Evolutionary conservation across 2,888 invertebrate genomes (phyloP).

Genomic region (Platerodrilus igneus): DNA sequence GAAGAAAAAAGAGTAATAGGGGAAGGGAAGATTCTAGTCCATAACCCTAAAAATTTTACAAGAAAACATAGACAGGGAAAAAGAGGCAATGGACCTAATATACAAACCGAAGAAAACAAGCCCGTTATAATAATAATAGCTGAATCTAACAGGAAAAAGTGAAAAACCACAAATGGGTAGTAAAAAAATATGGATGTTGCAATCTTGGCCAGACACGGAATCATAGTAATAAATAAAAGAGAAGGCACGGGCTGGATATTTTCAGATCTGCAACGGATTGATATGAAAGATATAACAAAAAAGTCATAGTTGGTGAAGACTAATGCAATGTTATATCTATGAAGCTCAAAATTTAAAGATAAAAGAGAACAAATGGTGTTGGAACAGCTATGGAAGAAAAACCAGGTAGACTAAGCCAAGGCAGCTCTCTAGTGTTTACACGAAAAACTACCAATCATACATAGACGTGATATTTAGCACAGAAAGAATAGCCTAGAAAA

Average conservation of each 20-base stretch:
- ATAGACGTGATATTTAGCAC: not conserved
- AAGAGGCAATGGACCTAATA: not conserved
- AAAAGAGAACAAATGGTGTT: not conserved
- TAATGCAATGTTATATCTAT: too few species aligned
- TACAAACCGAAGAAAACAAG: not conserved
- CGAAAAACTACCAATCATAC: not conserved
- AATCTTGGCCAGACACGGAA: too few species aligned
- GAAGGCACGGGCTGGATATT: not conserved
- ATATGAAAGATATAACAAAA: not conserved
- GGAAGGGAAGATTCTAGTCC: not conserved
- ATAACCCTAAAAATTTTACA: not conserved
- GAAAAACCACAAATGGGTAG: not conserved
- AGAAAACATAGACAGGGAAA: not conserved
- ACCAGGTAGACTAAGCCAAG: not conserved
- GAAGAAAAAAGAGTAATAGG: not conserved
- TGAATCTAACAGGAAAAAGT: not conserved
- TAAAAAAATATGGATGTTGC: too few species aligned
- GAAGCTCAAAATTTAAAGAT: not conserved
- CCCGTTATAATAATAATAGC: not conserved
- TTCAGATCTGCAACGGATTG: too few species aligned
- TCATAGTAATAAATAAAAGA: too few species aligned
- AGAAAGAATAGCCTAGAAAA: not conserved
- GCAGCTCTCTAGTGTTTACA: not conserved
- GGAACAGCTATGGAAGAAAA: not conserved
- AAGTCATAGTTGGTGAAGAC: too few species aligned